Evolutionary conservation across 2,113 vertebrate species (phyloP), one percentile per base, ranked within the genome.

Genomic region (Syrmaticus mikado): DNA sequence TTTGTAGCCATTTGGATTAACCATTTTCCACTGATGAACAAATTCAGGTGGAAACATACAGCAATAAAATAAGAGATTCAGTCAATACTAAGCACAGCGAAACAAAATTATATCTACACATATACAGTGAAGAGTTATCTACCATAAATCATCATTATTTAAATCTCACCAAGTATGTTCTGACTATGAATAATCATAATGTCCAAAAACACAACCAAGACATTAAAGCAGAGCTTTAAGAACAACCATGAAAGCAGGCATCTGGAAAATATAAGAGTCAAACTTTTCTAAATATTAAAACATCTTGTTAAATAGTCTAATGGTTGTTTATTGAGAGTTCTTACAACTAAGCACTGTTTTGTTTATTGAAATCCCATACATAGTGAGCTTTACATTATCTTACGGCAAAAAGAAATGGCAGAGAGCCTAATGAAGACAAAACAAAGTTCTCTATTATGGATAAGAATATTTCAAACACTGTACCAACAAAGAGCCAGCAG

Each of bases 311-410:
- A 92, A 94, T 87, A 95, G 52, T 94, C 87, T 96, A 94, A 95
- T 86, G 68, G 91, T 78, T 97, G 96, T 96, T 96, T 97, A 96
- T 93, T 95, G 82, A 91, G 94, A 95, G 82, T 96, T 97, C 97
- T 97, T 97, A 97, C 97, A 97, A 95, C 86, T 96, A 97, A 97
- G 95, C 92, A 93, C 90, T 93, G 94, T 95, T 97, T 97, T 97
- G 94, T 97, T 97, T 95, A 97, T 87, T 97, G 95, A 97, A 97
- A 97, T 96, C 96, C 95, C 95, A 96, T 92, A 94, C 87, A 87
- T 70, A 82, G 66, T n/a, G 79, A 71, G 79, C 50, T 86, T 90
- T 58, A 84, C 40, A 72, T 82, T 85, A 79, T 66, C 91, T 80
- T 96, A 90, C n/a, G 65, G 95, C 92, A 87, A 97, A 96, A 53